These are phyloP conservation scores for Mesodorylaimus sp. DNA, from an alignment of 2,888 invertebrate genomes.

Conservation along the genomic window DNA sequence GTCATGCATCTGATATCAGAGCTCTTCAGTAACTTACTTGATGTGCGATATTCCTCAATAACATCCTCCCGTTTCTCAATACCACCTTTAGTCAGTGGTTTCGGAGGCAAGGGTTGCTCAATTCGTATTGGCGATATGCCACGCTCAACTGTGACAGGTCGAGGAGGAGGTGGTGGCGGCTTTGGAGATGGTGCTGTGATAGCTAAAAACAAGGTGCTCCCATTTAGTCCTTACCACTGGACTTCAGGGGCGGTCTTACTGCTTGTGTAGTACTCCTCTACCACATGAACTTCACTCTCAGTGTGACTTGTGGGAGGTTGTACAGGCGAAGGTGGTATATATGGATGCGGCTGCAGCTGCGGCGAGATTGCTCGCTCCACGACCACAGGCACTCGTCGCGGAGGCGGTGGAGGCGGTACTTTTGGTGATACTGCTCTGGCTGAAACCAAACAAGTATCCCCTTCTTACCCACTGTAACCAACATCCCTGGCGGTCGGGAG, in stretches of 20 bases:
- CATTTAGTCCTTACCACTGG: no score
- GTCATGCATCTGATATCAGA: not conserved
- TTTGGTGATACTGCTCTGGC: not conserved
- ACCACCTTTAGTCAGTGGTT: not conserved
- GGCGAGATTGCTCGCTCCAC: no score
- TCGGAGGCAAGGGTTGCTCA: not conserved
- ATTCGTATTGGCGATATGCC: no score
- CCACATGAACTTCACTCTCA: not conserved
- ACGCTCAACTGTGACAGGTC: not conserved
- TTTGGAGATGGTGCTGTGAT: not conserved
- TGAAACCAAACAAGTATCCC: no score
- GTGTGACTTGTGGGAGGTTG: not conserved
- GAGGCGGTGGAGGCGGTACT: not conserved
- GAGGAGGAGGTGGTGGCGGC: not conserved
- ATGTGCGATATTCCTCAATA: not conserved
- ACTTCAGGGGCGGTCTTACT: no score
- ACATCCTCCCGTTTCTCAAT: not conserved
- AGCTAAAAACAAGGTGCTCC: no score
- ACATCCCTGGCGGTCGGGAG: no score
- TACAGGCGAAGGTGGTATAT: no score
- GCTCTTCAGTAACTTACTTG: not conserved
- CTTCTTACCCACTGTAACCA: no score
- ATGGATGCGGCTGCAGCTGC: no score
- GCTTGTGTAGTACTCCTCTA: no score
- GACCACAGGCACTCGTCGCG: no score